phyloP scores from a whole-genome alignment of 2,797 vertebrate species.

The Pangasius djambal region DNA sequence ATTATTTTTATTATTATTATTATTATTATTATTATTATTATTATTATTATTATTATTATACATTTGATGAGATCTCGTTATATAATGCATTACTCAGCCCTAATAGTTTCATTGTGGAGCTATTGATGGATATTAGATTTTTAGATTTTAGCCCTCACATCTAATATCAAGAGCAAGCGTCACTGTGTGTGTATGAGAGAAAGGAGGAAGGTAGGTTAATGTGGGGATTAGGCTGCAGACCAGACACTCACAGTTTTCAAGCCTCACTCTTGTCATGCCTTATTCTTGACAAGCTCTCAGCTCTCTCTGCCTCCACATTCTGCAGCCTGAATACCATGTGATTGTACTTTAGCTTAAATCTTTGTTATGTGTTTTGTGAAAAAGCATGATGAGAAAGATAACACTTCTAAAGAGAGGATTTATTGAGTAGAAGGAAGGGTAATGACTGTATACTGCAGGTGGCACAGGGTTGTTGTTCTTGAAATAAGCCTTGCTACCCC shows the following conservation, averaged over 20 bases:
- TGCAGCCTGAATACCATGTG: conserved; percentile 15
- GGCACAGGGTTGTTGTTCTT: neutral
- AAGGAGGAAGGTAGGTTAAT: conserved; percentile 21
- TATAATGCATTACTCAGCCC: neutral
- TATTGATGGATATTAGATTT: neutral
- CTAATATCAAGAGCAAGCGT: neutral
- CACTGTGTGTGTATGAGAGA: neutral
- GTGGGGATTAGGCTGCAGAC: conserved; percentile 39
- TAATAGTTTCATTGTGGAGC: neutral
- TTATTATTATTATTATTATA: neutral
- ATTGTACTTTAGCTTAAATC: conserved; percentile 35
- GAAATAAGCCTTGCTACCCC: neutral
- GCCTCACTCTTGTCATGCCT: conserved; percentile 33
- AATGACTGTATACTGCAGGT: neutral
- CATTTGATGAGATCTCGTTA: neutral
- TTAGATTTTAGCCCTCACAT: neutral
- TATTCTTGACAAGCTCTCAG: conserved; percentile 26
- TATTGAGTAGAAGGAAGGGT: conserved; percentile 33
- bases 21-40: neutral
- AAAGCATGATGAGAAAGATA: conserved; percentile 41
- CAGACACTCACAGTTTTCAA: conserved; percentile 32
- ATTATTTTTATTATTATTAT: neutral
- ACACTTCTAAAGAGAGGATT: conserved; percentile 42
- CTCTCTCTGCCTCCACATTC: conserved; percentile 4
- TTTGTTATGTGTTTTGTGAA: conserved; percentile 30